Conservation (phyloP, 2,113 vertebrate genomes). For the Tretioscincus oriximinensis region DNA sequence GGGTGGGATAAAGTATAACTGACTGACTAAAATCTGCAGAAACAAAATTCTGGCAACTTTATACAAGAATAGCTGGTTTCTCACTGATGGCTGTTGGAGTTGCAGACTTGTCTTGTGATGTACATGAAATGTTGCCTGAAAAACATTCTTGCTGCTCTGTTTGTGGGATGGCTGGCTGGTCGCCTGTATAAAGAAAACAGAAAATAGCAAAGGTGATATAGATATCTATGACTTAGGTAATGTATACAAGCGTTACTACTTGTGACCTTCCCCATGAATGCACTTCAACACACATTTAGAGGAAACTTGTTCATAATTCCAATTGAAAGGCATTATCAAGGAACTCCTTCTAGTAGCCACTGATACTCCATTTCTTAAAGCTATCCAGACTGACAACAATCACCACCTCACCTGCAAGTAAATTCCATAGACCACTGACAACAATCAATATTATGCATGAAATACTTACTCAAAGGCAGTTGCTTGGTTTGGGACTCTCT, state of each 20-base stretch:
- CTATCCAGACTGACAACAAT: no score
- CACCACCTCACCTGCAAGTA: no score
- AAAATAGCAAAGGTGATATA: background rate
- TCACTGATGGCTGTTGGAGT: conserved; percentile 6
- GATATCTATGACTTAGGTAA: background rate
- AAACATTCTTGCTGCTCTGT: background rate
- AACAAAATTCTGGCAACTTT: background rate
- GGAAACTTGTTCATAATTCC: background rate
- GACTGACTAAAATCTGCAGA: background rate
- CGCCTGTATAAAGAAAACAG: background rate
- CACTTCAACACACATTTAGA: no score
- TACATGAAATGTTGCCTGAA: background rate
- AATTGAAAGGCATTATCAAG: no score
- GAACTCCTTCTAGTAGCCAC: no score
- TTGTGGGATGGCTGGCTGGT: background rate
- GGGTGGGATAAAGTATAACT: no score
- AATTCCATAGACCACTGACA: no score
- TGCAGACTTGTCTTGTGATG: background rate
- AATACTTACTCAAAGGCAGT: conserved; percentile 12
- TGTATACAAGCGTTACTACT: background rate
- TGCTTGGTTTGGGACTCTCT: background rate
- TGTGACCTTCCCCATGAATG: background rate
- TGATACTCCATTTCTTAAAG: no score
- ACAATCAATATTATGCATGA: background rate
- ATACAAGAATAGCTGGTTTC: background rate